phyloP scores from a whole-genome alignment of 1,140 invertebrate species.

The Forficula auricularia region DNA sequence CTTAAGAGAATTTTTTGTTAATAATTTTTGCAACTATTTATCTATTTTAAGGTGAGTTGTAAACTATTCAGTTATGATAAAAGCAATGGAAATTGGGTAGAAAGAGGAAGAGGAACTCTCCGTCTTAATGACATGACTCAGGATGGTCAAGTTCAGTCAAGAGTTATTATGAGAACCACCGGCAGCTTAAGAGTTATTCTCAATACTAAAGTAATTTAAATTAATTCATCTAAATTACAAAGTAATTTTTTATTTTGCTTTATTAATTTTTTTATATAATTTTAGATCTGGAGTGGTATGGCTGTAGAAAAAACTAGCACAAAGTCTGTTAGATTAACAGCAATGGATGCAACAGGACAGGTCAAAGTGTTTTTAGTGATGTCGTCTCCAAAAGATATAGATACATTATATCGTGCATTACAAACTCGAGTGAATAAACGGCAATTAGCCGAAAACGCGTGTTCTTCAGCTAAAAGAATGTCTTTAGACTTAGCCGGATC shows the following conservation, averaged over 20 bases:
- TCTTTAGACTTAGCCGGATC: too few relatives aligned
- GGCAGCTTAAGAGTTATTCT: constrained; percentile 77
- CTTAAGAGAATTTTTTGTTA: too few relatives aligned
- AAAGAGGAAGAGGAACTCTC: constrained; percentile 71
- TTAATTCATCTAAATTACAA: not conserved
- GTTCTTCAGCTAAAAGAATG: too few relatives aligned
- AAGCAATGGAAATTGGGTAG: constrained; percentile 50
- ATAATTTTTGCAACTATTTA: too few relatives aligned
- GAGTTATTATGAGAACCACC: constrained; percentile 68
- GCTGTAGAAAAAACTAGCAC: constrained; percentile 64
- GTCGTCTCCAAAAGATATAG: constrained; percentile 10
- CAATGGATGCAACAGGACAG: constrained; percentile 56
- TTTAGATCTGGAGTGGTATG: constrained; percentile 76
- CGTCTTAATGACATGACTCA: constrained; percentile 63
- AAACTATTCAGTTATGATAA: constrained; percentile 81
- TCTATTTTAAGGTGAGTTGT: constrained; percentile 64
- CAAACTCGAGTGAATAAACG: too few relatives aligned
- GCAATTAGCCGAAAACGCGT: too few relatives aligned
- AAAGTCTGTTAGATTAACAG: constrained; percentile 77
- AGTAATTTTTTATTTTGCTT: constrained; percentile 1
- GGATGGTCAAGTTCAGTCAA: constrained; percentile 32
- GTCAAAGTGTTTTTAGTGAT: constrained; percentile 74
- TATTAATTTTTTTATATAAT: constrained; percentile 2
- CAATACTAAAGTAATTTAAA: constrained; percentile 61
- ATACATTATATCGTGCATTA: too few relatives aligned